Evolutionary conservation across 23 tunicate species (phyloP), one percentile per base, ranked within the genome.

Genomic region (Trididemnum nubilum): DNA sequence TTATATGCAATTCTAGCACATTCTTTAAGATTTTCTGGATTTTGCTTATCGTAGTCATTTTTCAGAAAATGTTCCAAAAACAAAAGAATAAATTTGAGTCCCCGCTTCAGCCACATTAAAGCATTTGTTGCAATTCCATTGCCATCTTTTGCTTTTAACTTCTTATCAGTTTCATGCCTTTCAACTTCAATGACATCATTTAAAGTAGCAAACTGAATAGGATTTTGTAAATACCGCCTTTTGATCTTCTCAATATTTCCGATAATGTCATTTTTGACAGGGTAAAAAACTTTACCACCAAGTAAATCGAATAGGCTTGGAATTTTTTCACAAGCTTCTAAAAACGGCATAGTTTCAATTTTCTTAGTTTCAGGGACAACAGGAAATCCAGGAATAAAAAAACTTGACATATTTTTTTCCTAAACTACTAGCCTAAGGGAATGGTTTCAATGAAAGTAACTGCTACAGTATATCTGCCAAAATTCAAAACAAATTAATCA

Each of bases 111-210:
- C 99, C 99, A 95, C 95, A 95, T 86, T 57, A 95, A 63, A 27
- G 99, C 99, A 95, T 95, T 90, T 18, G 99, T 95, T 23, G 99
- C 99, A 25, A 86, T 72, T 34, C 99, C 99, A 50, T 69, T 83
- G n/a, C 91, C 91, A 82, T 88, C 93, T 67, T 87, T 84, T 1
- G 78, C 82, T 73, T 93, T 88, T 58, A 88, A 65, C 12, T 70
- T 52, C 36, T 90, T 90, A 64, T 95, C 96, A 1, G 82, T 82
- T 71, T 95, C 96, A 21, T 78, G 24, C 35, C 51, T 52, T 67
- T 90, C 99, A 28, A 34, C 31, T 32, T 78, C 83, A 21, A 94
- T 85, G 21, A 89, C 72, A 29, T 82, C 90, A 50, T 85, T 51
- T 19, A 94, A 74, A 51, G 93, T 87, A 5, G 35, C 89, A 70